phyloP scores from a whole-genome alignment of 1,140 invertebrate species.

The Cyrtorhinus lividipennis region DNA sequence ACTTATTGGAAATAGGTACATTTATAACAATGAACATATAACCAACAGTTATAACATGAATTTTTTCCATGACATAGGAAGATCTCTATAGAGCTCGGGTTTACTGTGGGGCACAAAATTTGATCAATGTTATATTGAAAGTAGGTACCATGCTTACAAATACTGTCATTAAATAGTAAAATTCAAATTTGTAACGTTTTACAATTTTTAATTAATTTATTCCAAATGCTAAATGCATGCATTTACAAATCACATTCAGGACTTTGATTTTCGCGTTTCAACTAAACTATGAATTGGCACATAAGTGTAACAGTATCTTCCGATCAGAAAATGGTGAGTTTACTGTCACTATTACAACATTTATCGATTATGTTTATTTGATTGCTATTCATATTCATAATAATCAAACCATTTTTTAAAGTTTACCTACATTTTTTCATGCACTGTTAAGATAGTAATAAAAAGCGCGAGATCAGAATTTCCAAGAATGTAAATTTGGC shows the following conservation, averaged over 20 bases:
- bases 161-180: neutral
- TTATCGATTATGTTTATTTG: neutral
- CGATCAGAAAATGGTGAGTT: neutral
- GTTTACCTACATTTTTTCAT: neutral
- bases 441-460: constrained; percentile 1
- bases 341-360: neutral
- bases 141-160: neutral
- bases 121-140: neutral
- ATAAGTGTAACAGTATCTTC: neutral
- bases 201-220: neutral
- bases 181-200: neutral
- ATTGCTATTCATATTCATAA: neutral
- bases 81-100: neutral
- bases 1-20: neutral
- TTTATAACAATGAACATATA: constrained; percentile 4
- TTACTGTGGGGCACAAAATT: neutral
- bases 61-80: neutral
- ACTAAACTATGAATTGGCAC: neutral
- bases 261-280: neutral
- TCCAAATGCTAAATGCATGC: constrained; percentile 3
- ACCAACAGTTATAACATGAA: neutral
- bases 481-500: constrained; percentile 5
- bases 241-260: constrained; percentile 5
- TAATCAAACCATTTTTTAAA: neutral
- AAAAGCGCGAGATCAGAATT: constrained; percentile 2